Percentiles rank a stretch among this genome's conserved stretches.
Conservation (phyloP, 2,888 invertebrate genomes). For the Drosophila gaucha region DNA sequence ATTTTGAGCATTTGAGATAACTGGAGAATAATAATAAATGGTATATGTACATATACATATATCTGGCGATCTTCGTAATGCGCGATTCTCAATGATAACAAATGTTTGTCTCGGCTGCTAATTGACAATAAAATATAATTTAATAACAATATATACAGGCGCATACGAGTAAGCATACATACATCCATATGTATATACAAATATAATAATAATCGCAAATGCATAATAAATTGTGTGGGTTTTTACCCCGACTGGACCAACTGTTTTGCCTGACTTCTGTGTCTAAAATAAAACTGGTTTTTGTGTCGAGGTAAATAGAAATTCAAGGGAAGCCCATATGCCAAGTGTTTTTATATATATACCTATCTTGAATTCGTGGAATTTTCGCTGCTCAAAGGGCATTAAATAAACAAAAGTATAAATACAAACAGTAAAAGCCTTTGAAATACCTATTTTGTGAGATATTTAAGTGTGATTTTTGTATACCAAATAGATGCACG, state of each 20-base stretch:
- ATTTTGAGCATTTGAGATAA: slow-evolving; percentile 13
- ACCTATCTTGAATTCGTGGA: slow-evolving; percentile 22
- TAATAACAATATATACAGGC: background rate
- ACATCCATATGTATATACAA: background rate
- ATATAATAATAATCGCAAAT: slow-evolving; percentile 19
- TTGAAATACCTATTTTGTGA: background rate
- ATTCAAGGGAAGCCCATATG: slow-evolving; percentile 17
- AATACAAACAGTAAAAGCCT: slow-evolving; percentile 1
- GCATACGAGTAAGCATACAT: background rate
- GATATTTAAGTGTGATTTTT: background rate
- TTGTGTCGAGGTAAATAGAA: slow-evolving; percentile 7
- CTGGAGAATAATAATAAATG: background rate
- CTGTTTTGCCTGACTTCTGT: slow-evolving; percentile 2
- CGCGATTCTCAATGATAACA: background rate
- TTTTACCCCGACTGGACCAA: slow-evolving; percentile 25
- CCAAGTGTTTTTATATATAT: background rate
- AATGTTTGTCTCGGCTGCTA: slow-evolving; percentile 14
- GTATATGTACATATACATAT: background rate
- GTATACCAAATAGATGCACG: too few relatives aligned
- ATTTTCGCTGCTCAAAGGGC: slow-evolving; percentile 21
- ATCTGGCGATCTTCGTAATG: slow-evolving; percentile 13
- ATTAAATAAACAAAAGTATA: slow-evolving; percentile 9
- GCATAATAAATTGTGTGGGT: slow-evolving; percentile 26
- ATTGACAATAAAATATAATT: slow-evolving; percentile 27
- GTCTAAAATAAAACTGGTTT: slow-evolving; percentile 33